Percentiles rank a stretch among this genome's conserved stretches.
Evolutionary conservation across 2,797 vertebrate species (phyloP).

Genomic region (Bradypodion ventrale): DNA sequence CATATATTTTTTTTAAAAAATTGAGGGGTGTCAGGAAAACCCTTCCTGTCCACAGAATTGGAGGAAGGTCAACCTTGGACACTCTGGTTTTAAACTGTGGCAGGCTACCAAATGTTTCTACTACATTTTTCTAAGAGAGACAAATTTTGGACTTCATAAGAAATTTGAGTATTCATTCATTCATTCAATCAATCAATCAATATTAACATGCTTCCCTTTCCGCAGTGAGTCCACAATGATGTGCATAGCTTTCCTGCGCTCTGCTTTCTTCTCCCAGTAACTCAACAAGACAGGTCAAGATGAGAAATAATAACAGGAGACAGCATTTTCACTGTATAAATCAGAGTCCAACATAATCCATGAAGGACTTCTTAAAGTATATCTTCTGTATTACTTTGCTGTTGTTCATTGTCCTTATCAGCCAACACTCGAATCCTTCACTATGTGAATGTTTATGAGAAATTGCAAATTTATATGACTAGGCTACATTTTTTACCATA

Average conservation of each 20-base stretch:
- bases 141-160: background rate
- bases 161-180: background rate
- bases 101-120: background rate
- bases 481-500: background rate
- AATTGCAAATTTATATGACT: rapidly evolving
- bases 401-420: background rate
- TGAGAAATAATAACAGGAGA: background rate
- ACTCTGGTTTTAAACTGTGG: background rate
- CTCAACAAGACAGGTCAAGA: too few relatives aligned
- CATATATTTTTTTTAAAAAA: background rate
- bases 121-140: background rate
- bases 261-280: too few relatives aligned
- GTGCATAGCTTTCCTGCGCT: too few relatives aligned
- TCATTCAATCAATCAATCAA: too few relatives aligned
- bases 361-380: too few relatives aligned
- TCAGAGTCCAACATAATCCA: too few relatives aligned
- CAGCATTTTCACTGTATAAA: background rate
- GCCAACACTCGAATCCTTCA: background rate
- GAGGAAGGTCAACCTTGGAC: background rate
- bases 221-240: too few relatives aligned
- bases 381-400: background rate
- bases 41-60: background rate
- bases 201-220: too few relatives aligned
- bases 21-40: background rate
- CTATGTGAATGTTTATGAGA: too few relatives aligned